phyloP scores from a whole-genome alignment of 1,140 invertebrate species.

The Rhizoglyphus robini region DNA sequence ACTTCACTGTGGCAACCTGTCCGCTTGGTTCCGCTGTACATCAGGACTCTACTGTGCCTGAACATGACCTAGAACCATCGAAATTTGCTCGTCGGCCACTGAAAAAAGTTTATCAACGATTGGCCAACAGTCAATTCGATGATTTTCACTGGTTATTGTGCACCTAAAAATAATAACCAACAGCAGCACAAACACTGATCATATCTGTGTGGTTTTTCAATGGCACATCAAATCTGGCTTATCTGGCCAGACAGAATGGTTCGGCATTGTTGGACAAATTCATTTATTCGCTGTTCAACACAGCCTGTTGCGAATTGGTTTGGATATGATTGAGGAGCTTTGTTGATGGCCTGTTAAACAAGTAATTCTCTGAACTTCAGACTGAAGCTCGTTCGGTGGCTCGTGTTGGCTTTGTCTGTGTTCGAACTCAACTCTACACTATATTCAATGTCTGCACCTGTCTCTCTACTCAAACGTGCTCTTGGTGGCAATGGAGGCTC shows the following conservation, averaged over 20 bases:
- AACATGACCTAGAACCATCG: conserved; percentile 94
- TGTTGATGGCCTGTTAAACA: conserved; percentile 52
- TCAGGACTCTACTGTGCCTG: conserved; percentile 52
- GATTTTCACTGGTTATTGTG: conserved; percentile 50
- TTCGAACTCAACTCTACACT: conserved; percentile 81
- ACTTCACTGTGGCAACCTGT: neutral
- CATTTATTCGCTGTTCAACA: conserved; percentile 78
- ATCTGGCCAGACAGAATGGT: conserved; percentile 68
- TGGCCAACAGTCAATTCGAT: conserved; percentile 73
- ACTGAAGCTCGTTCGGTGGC: conserved; percentile 85
- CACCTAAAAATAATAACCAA: neutral
- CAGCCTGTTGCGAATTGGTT: conserved; percentile 87
- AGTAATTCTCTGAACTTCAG: conserved; percentile 48
- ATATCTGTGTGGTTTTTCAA: neutral
- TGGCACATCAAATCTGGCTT: conserved; percentile 33
- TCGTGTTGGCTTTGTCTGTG: conserved; percentile 85
- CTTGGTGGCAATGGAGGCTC: neutral
- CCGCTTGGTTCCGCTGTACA: neutral
- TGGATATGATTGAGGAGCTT: conserved; percentile 66
- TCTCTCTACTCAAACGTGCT: neutral
- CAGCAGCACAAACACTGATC: neutral
- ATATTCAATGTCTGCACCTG: conserved; percentile 29
- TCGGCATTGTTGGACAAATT: conserved; percentile 93
- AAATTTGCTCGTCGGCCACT: conserved; percentile 79
- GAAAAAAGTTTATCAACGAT: conserved; percentile 69